Base-by-base conservation (phyloP, 2,888 invertebrate genomes). In the Cerastis leucographa region DNA sequence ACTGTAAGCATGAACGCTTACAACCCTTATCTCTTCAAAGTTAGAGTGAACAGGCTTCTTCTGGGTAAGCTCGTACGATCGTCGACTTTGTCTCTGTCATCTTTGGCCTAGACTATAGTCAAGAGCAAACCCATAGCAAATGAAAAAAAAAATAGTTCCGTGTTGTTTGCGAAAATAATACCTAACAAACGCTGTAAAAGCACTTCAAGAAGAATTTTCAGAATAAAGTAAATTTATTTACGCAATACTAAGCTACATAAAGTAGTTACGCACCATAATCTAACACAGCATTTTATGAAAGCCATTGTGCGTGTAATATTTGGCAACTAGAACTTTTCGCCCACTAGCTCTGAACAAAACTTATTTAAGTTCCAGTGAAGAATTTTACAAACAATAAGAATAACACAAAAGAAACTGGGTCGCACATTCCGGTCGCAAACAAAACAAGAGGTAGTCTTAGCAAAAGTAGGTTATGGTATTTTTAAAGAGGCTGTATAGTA, bases 301-400 rank as follows among this genome's bases (percentile, higher is more conserved):
- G 49, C 54, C 74, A 72, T 84, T 72, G 59, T 70, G 67, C 56
- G 44, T 74, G 44, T 71, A 78, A 61, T 67, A 79, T 73, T 86
- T 85, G 87, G 86, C 79, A 83, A 67, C 62, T 56, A 25, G 14
- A 77, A 70, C 61, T 71, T 78, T 66, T 71, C 76, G 56, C 74
- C 73, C 76, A 72, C 75, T 85, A 54, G 64, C 79, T 76, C 44
- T 54, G 67, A 71, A 73, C 68, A 29, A 75, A 78, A 76, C 69
- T 83, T 77, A 76, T 77, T 77, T 73, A 78, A 80, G 74, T 74
- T 85, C 49, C 76, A 74, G 75, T 73, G 44, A 74, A 78, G 61
- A 66, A 83, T 76, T 86, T 85, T 54, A 76, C 74, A 74, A 78
- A 74, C 77, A 80, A 82, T 59, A 71, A 76, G 71, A 86, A 78